Evolutionary conservation across 2,888 invertebrate species (phyloP), one percentile per base, ranked within the genome.

Genomic region (Ypsolopha sequella): DNA sequence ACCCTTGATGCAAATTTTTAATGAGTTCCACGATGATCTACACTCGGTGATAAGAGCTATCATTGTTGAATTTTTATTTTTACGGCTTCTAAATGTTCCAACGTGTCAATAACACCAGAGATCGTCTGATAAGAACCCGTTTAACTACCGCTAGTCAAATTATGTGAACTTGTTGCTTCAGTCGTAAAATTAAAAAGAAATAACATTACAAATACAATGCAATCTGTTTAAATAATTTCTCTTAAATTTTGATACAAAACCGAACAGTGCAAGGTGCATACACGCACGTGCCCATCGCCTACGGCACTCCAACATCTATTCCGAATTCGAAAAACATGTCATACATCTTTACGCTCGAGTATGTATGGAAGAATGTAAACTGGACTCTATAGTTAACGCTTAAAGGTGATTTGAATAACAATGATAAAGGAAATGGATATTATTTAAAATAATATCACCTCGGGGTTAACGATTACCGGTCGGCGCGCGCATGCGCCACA

Each of bases 381-480:
- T 82, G 72, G 70, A 81, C 85, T 72, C 70, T 84, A 77, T 63
- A 68, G 64, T 74, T 61, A 63, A 60, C 59, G 58, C 66, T 66
- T 77, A 79, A 80, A 71, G 77, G 67, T 64, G 73, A 70, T 77
- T 81, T 76, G 68, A 79, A 80, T 80, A 78, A 76, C 78, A 79
- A 79, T 75, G 70, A 74, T 72, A 76, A 77, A 79, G 75, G 76
- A 77, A 86, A 80, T 81, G 78, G 72, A 80, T 81, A 82, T 46
- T 53, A 52, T 85, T 84, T 73, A 81, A 84, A 85, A 85, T 84
- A 82, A 85, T 86, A 86, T 85, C 86, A 86, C 86, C 86, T 80
- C 85, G 70, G 85, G 86, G 86, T 85, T 85, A 86, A 86, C 85
- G 86, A 85, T 86, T 81, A 81, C 84, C 80, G 78, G 80, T 70